Evolutionary conservation across 2,797 vertebrate genomes (phyloP), one percentile per base, ranked within the genome.

Genomic region (Chrosomus eos): DNA sequence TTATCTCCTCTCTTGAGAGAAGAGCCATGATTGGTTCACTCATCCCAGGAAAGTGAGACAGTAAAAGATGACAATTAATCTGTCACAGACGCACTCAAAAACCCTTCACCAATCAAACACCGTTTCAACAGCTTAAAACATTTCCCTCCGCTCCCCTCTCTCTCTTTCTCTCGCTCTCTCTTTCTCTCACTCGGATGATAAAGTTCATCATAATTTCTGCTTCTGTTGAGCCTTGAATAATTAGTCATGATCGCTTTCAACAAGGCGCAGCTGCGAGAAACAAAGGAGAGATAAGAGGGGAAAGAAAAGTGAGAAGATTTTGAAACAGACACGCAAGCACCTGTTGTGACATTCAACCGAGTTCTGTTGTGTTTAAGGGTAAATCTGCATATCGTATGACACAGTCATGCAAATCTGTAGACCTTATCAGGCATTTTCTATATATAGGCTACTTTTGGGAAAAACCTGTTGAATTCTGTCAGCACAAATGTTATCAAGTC

Each of bases 11-110:
- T 88, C 83, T 84, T 67, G 73, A 86, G 81, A 87, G 73, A 82
- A 75, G 66, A 68, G 81, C 77, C 67, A 78, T 84, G 89, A 89
- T 88, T 87, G 89, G 89, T 85, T 85, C 60, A 80, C 74, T 82
- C 73, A 36, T 77, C 70, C 51, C 43, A 72, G 84, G 86, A 81
- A 60, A 87, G 66, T 71, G 82, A 81, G 86, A 87, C 53, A 28
- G 62, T 51, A 68, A 87, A 80, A 31, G 71, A 81, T 68, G 71
- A 87, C 76, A 80, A 72, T 80, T 79, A 85, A 85, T 84, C 86
- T 70, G 58, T 75, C 80, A 84, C 75, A 85, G 79, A 74, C 71
- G 26, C 75, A 76, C 72, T 53, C 70, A 78, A 82, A 82, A 86
- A 82, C 85, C 58, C 74, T 80, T 80, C 70, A 43, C 76, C 64